Conservation (phyloP, 2,113 vertebrate species). For the Perognathus longimembris region DNA sequence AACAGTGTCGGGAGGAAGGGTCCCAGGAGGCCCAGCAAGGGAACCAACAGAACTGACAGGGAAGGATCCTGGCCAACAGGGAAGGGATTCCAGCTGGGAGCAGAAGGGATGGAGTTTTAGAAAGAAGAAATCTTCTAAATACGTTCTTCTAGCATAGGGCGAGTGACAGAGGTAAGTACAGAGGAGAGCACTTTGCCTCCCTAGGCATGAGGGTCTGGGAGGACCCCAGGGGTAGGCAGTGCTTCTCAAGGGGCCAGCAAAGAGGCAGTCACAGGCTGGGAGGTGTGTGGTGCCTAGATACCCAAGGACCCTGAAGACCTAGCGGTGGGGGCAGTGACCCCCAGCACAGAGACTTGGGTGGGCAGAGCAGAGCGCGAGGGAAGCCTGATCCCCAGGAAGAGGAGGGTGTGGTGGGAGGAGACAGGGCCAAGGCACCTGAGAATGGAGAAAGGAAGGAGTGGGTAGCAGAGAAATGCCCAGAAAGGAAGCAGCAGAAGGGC, state of each 20-base stretch:
- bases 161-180: neutral
- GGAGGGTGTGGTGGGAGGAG: neutral
- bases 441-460: rapidly evolving
- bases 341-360: neutral
- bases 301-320: neutral
- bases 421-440: too few relatives aligned
- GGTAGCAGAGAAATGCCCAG: neutral
- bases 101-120: neutral
- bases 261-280: neutral
- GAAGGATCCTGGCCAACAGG: neutral
- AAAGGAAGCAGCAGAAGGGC: neutral
- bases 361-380: neutral
- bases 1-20: too few relatives aligned
- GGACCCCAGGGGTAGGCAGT: neutral
- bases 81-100: neutral
- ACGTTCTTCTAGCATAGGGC: neutral
- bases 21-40: neutral
- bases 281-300: neutral
- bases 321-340: neutral
- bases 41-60: neutral
- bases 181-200: neutral
- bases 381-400: neutral
- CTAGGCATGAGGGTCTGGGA: neutral
- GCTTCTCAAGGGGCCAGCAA: neutral
- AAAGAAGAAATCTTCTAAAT: neutral